Percentiles rank a stretch among this genome's conserved stretches.
Conservation (phyloP, 2,113 vertebrate genomes). For the Gasterosteus aculeatus region DNA sequence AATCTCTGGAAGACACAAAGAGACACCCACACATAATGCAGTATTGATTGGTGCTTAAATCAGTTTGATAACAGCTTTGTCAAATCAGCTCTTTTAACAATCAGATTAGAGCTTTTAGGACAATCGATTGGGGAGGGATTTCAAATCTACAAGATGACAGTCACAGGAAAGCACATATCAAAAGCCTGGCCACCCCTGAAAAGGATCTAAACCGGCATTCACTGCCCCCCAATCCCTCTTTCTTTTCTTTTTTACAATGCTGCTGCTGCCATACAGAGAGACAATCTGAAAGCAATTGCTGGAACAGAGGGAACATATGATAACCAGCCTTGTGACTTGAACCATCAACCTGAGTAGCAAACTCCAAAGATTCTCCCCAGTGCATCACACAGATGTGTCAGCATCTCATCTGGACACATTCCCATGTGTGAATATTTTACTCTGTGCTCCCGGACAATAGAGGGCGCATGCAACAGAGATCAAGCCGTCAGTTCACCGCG, state of each 20-base stretch:
- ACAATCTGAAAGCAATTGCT: conserved; percentile 51
- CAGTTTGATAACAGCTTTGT: conserved; percentile 85
- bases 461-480: conserved; percentile 30
- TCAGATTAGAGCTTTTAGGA: conserved; percentile 84
- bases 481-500: conserved; percentile 32
- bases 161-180: conserved; percentile 59
- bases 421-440: conserved; percentile 17
- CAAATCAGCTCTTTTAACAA: conserved; percentile 86
- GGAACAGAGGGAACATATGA: conserved; percentile 45
- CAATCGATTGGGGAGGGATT: conserved; percentile 77
- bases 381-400: conserved; percentile 29
- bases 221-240: conserved; percentile 45
- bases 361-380: conserved; percentile 23
- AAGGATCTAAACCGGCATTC: conserved; percentile 42
- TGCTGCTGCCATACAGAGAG: conserved; percentile 29
- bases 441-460: conserved; percentile 25
- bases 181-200: conserved; percentile 58
- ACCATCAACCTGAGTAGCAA: conserved; percentile 21
- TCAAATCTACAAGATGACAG: conserved; percentile 77
- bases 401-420: conserved; percentile 37
- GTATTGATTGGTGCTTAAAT: conserved; percentile 83
- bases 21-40: conserved; percentile 72
- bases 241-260: conserved; percentile 7
- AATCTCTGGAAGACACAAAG: conserved; percentile 51
- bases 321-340: conserved; percentile 40